phyloP scores from a whole-genome alignment of 2,113 vertebrate genomes.

The Parus major region DNA sequence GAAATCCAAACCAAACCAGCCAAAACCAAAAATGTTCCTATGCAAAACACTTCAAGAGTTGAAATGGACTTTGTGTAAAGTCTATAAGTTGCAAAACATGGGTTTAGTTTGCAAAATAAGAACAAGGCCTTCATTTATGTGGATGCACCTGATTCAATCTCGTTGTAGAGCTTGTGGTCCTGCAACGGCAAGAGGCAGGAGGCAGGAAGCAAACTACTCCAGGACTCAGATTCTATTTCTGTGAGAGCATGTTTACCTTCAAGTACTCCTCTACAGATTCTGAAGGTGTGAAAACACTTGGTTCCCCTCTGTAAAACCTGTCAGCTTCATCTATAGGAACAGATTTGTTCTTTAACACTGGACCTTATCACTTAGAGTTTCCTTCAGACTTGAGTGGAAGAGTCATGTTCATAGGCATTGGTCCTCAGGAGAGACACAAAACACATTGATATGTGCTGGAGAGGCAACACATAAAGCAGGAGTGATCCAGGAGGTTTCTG shows the following conservation, averaged over 20 bases:
- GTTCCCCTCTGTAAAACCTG: background rate
- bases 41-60: background rate
- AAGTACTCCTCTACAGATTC: background rate
- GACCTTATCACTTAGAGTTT: background rate
- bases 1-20: background rate
- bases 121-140: background rate
- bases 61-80: background rate
- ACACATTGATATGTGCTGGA: background rate
- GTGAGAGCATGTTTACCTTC: background rate
- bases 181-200: background rate
- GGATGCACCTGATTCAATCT: background rate
- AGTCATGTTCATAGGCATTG: background rate
- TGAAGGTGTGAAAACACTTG: background rate
- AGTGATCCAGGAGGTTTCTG: background rate
- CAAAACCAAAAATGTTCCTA: background rate
- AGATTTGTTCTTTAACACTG: background rate
- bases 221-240: background rate
- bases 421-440: background rate
- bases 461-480: background rate
- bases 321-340: background rate
- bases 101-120: background rate
- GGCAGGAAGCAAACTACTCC: background rate
- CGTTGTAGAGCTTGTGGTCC: background rate
- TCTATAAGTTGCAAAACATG: background rate
- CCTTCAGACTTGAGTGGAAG: background rate